Base-by-base conservation (phyloP, 2,113 vertebrate genomes). In the Steatornis caripensis region DNA sequence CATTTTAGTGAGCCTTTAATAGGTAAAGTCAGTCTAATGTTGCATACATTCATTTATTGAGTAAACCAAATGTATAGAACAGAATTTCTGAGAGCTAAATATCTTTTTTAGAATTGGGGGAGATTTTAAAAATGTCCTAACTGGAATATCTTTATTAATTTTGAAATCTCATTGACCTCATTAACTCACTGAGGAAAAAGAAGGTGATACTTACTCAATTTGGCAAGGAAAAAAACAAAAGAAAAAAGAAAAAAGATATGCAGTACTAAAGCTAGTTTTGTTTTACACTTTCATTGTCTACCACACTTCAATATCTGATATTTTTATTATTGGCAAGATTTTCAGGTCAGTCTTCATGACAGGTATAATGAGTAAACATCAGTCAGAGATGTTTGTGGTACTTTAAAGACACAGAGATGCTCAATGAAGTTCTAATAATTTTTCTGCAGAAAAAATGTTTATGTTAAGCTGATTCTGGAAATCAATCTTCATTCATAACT, bases 401-500 rank as follows among this genome's bases (percentile, higher is more conserved):
- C 65, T 89, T 81, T 80, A 49, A 85, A 85, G 74, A 81, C 30
- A 66, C 23, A 53, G 76, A 71, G 39, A 51, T 87, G 7, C 8
- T 91, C 53, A 36, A 66, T 65, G n/a, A 83, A 86, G 30, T 68
- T 89, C n/a, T 61, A 93, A 84, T 49, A 6, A 82, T 81, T 55
- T 95, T 93, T 21, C 45, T 72, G 49, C 92, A 79, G 72, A 84
- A 94, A 81, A 41, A 91, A 81, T 93, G 5, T 77, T 89, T 90
- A 70, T 65, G 46, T 86, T 90, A 84, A 95, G 69, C 17, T 54
- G 22, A 60, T 43, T 89, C 34, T 91, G 91, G 87, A 92, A 91
- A 96, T 97, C 81, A 97, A 89, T 94, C 83, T 97, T 97, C 86
- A 93, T 97, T 96, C 95, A 72, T 62, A 94, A 36, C 20, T 72